Evolutionary conservation across 2,113 vertebrate species (phyloP), one percentile per base, ranked within the genome.

Genomic region (Zapornia atra): DNA sequence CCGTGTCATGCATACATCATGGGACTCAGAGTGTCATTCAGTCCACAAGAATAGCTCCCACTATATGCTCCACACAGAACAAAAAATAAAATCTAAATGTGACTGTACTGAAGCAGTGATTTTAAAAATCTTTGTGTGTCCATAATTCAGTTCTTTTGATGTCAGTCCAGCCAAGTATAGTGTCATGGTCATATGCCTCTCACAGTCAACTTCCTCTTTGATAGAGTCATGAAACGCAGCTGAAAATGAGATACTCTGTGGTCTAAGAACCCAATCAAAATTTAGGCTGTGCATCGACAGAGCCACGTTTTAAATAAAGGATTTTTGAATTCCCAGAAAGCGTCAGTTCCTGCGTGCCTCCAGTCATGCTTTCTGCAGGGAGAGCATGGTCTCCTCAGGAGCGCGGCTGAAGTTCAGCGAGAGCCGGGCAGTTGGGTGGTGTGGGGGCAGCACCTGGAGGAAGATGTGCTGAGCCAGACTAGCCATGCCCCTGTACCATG

Each of bases 111-210:
- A 86, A 86, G 69, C 71, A 83, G 42, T 92, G 83, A 84, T 79
- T 93, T 92, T 20, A 33, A 68, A 95, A 88, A 70, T 40, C 19
- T 60, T 31, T 61, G 14, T 42, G 29, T 75, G 42, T 28, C 63
- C 51, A 86, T 88, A 93, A 92, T 38, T 60, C 21, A 64, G 18
- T 94, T 80, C 57, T 88, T 94, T 86, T 96, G 92, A 96, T 88
- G 60, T 88, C 63, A 75, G 66, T 68, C 72, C 90, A 94, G 69
- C 46, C 82, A 88, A 92, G 64, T 64, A 59, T 6, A 57, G 51
- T 64, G 46, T 95, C 90, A 86, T 81, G 88, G 80, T 95, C 90
- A 90, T 68, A 51, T 78, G 92, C 50, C 8, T 76, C 72, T 88
- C 79, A 73, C 68, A 86, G 70, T 94, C 83, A 70, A 57, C 72